Evolutionary conservation across 2,113 vertebrate species (phyloP).

Genomic region (Promerops cafer): DNA sequence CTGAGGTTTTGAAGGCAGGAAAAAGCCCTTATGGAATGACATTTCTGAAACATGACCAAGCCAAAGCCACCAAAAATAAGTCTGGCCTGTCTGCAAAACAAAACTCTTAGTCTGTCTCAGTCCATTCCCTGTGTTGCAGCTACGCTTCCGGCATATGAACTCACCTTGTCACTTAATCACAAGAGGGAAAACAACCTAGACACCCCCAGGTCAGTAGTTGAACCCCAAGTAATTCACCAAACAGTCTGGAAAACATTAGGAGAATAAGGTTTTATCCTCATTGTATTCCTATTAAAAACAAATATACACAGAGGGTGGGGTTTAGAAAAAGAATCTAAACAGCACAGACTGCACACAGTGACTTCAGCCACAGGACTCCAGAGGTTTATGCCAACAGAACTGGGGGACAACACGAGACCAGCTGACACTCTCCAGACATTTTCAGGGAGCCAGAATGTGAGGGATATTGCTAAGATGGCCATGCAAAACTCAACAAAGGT

Average conservation of each 20-base stretch:
- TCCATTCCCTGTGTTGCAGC: constrained; percentile 2
- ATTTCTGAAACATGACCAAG: constrained; percentile 61
- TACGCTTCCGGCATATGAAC: not conserved
- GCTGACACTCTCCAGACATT: not conserved
- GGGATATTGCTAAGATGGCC: not conserved
- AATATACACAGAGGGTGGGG: not conserved
- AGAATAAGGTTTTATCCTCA: not conserved
- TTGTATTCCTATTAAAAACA: constrained; percentile 5
- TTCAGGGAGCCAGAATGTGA: not conserved
- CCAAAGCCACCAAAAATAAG: constrained; percentile 59
- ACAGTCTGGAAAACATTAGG: not conserved
- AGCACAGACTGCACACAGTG: not conserved
- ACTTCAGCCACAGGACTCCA: not conserved
- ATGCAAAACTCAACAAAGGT: not conserved
- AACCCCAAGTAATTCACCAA: not conserved
- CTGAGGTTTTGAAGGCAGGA: constrained; percentile 39
- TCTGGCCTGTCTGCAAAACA: constrained; percentile 25
- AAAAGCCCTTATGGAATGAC: constrained; percentile 20
- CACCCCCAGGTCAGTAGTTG: not conserved
- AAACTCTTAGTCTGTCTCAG: constrained; percentile 24
- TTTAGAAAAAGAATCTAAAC: not conserved
- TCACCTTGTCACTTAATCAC: not conserved
- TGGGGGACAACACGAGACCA: rapidly evolving
- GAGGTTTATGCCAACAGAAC: not conserved
- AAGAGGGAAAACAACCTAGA: not conserved